A percentile compares a stretch with the other conserved stretches of the same genome.
phyloP scores from a whole-genome alignment of 92 coral and sea anemone species.

The Virgularia gustaviana region DNA sequence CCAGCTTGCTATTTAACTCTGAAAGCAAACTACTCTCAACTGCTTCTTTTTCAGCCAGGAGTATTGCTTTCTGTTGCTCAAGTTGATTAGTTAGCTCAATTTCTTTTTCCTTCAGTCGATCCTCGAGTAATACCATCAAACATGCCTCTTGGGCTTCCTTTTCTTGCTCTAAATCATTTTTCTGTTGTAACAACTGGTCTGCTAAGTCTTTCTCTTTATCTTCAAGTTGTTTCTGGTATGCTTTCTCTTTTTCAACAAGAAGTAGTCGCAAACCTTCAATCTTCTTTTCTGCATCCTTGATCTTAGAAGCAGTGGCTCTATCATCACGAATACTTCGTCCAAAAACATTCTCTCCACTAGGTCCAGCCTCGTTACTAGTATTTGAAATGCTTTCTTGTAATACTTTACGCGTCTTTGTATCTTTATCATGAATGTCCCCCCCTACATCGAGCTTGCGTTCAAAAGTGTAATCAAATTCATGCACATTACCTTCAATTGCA shows the following conservation, averaged over 20 bases:
- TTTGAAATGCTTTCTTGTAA: constrained; percentile 61
- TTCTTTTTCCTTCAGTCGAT: constrained; percentile 70
- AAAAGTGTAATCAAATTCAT: constrained; percentile 90
- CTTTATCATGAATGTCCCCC: constrained; percentile 51
- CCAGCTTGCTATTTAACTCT: constrained; percentile 73
- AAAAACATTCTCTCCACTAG: constrained; percentile 20
- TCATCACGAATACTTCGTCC: constrained; percentile 25
- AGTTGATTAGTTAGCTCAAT: constrained; percentile 63
- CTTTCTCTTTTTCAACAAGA: constrained; percentile 74
- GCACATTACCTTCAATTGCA: constrained; percentile 70
- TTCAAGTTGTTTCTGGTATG: constrained; percentile 60
- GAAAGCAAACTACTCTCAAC: constrained; percentile 69
- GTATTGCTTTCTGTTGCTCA: constrained; percentile 68
- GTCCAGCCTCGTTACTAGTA: constrained; percentile 30
- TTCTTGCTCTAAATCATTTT: constrained; percentile 69
- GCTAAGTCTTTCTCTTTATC: constrained; percentile 67
- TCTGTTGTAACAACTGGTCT: constrained; percentile 68
- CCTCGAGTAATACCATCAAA: constrained; percentile 62
- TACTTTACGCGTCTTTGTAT: constrained; percentile 65
- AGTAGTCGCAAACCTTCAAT: constrained; percentile 62
- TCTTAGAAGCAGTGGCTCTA: constrained; percentile 44
- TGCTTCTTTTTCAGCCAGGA: constrained; percentile 76
- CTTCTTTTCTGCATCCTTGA: constrained; percentile 70
- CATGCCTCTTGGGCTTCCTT: constrained; percentile 66
- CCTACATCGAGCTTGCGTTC: constrained; percentile 67